phyloP scores from a whole-genome alignment of 2,113 vertebrate species.

The Myotis brandtii region DNA sequence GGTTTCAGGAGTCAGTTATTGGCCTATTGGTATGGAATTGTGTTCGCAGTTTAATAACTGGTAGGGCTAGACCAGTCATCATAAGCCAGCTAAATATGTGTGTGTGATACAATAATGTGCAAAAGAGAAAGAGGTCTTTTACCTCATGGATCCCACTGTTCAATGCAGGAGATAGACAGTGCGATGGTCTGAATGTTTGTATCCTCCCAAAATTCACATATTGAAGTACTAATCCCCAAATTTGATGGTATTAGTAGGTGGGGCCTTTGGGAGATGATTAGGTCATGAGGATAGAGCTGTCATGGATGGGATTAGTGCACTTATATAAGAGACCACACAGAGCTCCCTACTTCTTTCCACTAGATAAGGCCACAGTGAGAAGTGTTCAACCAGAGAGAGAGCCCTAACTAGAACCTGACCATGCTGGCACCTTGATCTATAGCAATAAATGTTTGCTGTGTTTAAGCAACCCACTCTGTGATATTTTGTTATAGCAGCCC shows the following conservation, averaged over 20 bases:
- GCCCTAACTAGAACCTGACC: background rate
- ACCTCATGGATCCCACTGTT: background rate
- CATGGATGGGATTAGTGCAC: background rate
- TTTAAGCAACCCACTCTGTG: background rate
- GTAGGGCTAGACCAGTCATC: background rate
- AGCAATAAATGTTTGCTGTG: background rate
- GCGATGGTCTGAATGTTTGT: background rate
- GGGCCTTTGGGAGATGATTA: background rate
- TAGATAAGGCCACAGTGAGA: background rate
- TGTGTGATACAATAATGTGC: background rate
- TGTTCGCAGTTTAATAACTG: background rate
- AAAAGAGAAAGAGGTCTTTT: background rate
- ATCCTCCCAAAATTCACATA: background rate
- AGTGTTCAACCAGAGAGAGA: background rate
- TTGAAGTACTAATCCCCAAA: too few relatives aligned
- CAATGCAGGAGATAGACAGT: background rate
- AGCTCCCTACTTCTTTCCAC: background rate
- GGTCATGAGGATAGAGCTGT: background rate
- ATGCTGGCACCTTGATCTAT: background rate
- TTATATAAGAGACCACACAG: background rate
- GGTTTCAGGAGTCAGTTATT: background rate
- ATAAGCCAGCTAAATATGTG: background rate
- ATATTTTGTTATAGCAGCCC: background rate
- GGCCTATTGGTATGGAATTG: background rate
- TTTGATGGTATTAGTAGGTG: background rate